phyloP scores from a whole-genome alignment of 2,797 vertebrate species.

The Gorsachius magnificus region DNA sequence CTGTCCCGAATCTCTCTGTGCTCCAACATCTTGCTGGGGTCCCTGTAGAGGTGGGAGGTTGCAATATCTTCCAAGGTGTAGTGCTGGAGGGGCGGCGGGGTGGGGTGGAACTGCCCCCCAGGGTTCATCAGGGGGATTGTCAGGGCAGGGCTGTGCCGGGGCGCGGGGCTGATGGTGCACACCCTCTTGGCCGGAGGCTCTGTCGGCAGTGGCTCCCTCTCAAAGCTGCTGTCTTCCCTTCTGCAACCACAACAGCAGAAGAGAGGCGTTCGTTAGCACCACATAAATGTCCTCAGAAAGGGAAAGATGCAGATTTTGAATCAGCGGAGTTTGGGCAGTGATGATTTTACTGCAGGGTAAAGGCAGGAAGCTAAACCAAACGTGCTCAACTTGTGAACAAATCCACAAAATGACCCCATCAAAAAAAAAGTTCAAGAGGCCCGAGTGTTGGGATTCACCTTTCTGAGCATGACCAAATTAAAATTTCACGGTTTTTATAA shows the following conservation, averaged over 20 bases:
- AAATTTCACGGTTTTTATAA: slow-evolving; percentile 45
- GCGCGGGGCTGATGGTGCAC: slow-evolving; percentile 97
- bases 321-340: not conserved
- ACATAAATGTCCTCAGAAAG: not conserved
- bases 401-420: not conserved
- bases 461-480: slow-evolving; percentile 22
- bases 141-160: slow-evolving; percentile 94
- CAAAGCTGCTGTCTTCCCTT: slow-evolving; percentile 90
- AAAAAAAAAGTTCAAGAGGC: not conserved
- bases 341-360: not conserved
- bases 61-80: slow-evolving; percentile 96
- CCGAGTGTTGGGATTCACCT: not conserved
- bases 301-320: not conserved
- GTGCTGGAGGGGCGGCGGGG: slow-evolving; percentile 94
- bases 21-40: slow-evolving; percentile 91
- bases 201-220: slow-evolving; percentile 85
- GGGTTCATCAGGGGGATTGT: slow-evolving; percentile 84
- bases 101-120: slow-evolving; percentile 90
- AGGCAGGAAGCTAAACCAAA: not conserved
- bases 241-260: slow-evolving; percentile 53
- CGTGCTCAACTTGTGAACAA: not conserved
- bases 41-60: slow-evolving; percentile 88
- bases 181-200: slow-evolving; percentile 94
- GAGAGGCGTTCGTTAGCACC: not conserved
- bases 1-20: slow-evolving; percentile 92